Evolutionary conservation across 2,797 vertebrate species (phyloP).

Genomic region (Oophaga sylvatica): DNA sequence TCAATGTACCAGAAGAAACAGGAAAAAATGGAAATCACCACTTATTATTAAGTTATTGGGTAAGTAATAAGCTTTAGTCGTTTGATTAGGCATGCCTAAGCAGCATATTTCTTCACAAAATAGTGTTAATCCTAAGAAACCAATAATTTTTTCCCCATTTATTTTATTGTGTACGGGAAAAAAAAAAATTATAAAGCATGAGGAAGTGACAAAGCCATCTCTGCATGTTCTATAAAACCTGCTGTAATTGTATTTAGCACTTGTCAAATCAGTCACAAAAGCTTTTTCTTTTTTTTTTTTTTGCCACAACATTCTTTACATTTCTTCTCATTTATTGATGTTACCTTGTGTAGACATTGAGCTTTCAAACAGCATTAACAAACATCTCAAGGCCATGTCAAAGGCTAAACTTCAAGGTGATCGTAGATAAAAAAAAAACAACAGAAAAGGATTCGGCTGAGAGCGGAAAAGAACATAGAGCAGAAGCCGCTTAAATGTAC

Average conservation of each 20-base stretch:
- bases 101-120: background rate
- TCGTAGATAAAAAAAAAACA: constrained; percentile 40
- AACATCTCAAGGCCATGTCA: constrained; percentile 58
- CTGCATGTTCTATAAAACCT: constrained; percentile 22
- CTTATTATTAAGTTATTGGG: too few relatives aligned
- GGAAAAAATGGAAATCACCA: too few relatives aligned
- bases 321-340: constrained; percentile 51
- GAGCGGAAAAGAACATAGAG: constrained; percentile 10
- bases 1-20: too few relatives aligned
- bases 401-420: constrained; percentile 57
- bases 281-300: constrained; percentile 31
- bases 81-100: background rate
- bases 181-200: constrained; percentile 2
- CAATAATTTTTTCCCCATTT: background rate
- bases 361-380: constrained; percentile 48
- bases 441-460: constrained; percentile 32
- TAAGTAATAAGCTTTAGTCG: too few relatives aligned
- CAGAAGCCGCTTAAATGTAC: constrained; percentile 15
- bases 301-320: constrained; percentile 47
- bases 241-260: constrained; percentile 51
- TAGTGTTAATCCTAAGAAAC: background rate
- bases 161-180: constrained; percentile 8
- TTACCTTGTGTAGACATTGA: constrained; percentile 41
- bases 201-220: constrained; percentile 16
- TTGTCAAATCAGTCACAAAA: constrained; percentile 54